Evolutionary conservation across 1,140 invertebrate species (phyloP).

Genomic region (Sarcophaga peregrina): DNA sequence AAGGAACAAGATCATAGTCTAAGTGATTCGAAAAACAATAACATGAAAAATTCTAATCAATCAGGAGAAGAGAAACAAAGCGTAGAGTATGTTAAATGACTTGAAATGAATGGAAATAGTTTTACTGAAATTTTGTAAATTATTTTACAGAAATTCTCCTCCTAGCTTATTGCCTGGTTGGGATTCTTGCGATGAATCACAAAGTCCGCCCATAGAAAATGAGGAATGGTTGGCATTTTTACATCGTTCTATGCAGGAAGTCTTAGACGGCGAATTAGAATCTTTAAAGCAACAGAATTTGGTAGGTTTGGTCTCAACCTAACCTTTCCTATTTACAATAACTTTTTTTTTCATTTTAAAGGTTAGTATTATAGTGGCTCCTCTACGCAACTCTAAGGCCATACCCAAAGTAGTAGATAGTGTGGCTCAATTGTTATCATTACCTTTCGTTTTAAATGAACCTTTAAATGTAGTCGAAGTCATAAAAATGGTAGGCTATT

Average conservation of each 20-base stretch:
- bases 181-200: slow-evolving; percentile 65
- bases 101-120: not conserved
- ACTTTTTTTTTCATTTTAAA: slow-evolving; percentile 48
- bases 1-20: slow-evolving; percentile 48
- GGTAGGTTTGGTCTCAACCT: slow-evolving; percentile 61
- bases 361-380: slow-evolving; percentile 77
- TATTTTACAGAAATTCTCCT: slow-evolving; percentile 55
- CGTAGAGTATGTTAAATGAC: slow-evolving; percentile 53
- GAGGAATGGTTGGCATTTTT: slow-evolving; percentile 86
- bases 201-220: slow-evolving; percentile 77
- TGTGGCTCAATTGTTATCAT: slow-evolving; percentile 76
- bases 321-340: not conserved
- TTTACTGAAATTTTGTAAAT: not conserved
- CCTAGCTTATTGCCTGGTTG: slow-evolving; percentile 63
- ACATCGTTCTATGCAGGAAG: slow-evolving; percentile 75
- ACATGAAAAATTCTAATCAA: slow-evolving; percentile 53
- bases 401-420: slow-evolving; percentile 75
- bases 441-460: slow-evolving; percentile 77
- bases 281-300: slow-evolving; percentile 79
- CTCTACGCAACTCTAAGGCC: slow-evolving; percentile 74
- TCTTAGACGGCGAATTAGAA: slow-evolving; percentile 79
- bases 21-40: slow-evolving; percentile 43
- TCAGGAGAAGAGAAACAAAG: slow-evolving; percentile 64
- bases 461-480: slow-evolving; percentile 70
- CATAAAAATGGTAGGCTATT: slow-evolving; percentile 67